Evolutionary conservation across 2,113 vertebrate genomes (phyloP).

Genomic region (Burhinus bistriatus): DNA sequence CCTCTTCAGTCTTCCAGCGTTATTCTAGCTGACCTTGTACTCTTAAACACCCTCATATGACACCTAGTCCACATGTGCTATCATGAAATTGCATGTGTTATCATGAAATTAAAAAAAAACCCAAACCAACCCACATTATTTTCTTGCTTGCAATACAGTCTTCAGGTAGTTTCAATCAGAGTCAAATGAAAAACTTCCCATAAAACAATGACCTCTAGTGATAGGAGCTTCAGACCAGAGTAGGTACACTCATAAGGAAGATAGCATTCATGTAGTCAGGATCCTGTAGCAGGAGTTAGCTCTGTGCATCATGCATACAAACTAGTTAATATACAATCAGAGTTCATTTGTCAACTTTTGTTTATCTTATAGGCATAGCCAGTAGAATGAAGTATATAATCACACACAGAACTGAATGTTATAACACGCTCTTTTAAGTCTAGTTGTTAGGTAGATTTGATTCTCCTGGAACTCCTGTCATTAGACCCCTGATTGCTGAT

Average conservation of each 20-base stretch:
- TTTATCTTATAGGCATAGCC: neutral
- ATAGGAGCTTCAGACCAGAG: accelerated
- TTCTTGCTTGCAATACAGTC: neutral
- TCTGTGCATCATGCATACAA: neutral
- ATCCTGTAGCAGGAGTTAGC: neutral
- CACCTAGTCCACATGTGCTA: neutral
- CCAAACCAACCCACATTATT: neutral
- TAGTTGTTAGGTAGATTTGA: neutral
- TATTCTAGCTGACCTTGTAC: neutral
- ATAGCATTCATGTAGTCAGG: accelerated
- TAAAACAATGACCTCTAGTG: neutral
- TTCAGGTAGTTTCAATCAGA: neutral
- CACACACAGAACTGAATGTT: neutral
- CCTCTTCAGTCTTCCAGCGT: neutral
- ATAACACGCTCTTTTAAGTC: neutral
- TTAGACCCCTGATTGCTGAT: neutral
- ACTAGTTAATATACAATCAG: neutral
- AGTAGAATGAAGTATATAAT: neutral
- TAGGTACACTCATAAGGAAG: neutral
- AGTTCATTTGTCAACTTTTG: neutral
- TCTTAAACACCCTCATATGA: neutral
- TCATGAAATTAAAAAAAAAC: neutral
- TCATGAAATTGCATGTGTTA: neutral
- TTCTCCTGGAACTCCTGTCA: neutral
- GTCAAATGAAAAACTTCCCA: neutral